Conservation (phyloP, 2,113 vertebrate genomes). For the Atractosteus spatula region DNA sequence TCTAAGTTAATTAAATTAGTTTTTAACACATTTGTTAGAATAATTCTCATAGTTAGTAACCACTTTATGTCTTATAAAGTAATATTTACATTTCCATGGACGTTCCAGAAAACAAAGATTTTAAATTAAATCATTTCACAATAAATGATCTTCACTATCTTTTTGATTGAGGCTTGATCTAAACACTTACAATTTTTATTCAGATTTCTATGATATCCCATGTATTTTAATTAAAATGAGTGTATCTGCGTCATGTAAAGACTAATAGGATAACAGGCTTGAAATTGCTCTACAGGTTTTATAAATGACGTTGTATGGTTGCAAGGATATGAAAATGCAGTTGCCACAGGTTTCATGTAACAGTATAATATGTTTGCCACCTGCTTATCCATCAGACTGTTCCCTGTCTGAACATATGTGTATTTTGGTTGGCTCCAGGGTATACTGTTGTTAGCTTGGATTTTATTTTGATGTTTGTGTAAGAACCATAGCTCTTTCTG, state of each 20-base stretch:
- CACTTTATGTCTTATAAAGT: neutral
- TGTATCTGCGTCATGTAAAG: slow-evolving; percentile 36
- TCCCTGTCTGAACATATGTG: too few species aligned
- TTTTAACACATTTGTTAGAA: too few species aligned
- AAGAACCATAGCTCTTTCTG: too few species aligned
- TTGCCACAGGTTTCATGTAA: too few species aligned
- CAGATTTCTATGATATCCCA: slow-evolving; percentile 42
- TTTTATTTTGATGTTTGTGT: too few species aligned
- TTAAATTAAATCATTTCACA: slow-evolving; percentile 38
- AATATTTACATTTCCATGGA: slow-evolving; percentile 12
- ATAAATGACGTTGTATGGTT: neutral
- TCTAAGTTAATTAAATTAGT: too few species aligned
- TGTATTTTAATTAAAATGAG: slow-evolving; percentile 55
- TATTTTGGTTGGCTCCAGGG: too few species aligned
- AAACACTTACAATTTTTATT: slow-evolving; percentile 38
- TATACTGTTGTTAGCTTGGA: too few species aligned
- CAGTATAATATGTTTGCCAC: too few species aligned
- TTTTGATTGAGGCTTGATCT: slow-evolving; percentile 37
- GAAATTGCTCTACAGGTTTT: too few species aligned
- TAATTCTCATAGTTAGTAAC: slow-evolving; percentile 11
- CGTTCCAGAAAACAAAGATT: slow-evolving; percentile 46
- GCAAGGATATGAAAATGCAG: too few species aligned
- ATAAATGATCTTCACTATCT: slow-evolving; percentile 30
- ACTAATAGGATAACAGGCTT: slow-evolving; percentile 7
- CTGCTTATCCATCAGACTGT: too few species aligned